Base-by-base conservation (phyloP, 2,113 vertebrate genomes). In the Oplegnathus fasciatus region DNA sequence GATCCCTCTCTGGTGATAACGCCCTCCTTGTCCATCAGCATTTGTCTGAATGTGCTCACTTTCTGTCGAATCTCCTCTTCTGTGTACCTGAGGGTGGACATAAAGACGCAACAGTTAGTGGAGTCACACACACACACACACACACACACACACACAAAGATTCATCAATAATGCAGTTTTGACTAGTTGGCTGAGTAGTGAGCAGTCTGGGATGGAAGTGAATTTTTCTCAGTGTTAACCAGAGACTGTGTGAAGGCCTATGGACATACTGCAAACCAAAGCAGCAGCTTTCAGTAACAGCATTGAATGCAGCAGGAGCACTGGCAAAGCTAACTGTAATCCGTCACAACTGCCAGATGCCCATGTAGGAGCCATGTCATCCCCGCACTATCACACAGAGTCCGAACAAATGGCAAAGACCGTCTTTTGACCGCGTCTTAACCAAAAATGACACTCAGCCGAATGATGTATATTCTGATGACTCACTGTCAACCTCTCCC, bases 21-120 rank as follows among this genome's bases (percentile, higher is more conserved):
- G 0, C 98, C 98, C 79, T 99, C 98, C 90, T 99, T 99, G 94
- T 99, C 98, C 98, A 99, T 99, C 95, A 99, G 95, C 98, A 99
- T 99, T 69, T 99, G 98, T 83, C 98, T 96, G 91, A 99, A 99
- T 0, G 98, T 99, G 89, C 96, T 97, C 32, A 99, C 98, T 91
- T 99, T 99, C 95, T 99, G 98, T 20, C 94, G 94, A 78, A 99
- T 99, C 93, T 99, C 98, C 86, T 99, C 98, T 85, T 98, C 98
- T 0, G 96, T 97, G 94, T 99, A 99, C 93, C 98, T 99, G 94
- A 52, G 78, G 55, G 80, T 0, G 32, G 40, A 70, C 20, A 75
- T 2, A 9, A 74, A 84, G 37, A 84, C 32, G 79, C 13, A 70
- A 9, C 14, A 52, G 57, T 87, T 66, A 86, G 54, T 7, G 40